phyloP scores from a whole-genome alignment of 1,140 invertebrate species.

The Ostrea denselamellosa region DNA sequence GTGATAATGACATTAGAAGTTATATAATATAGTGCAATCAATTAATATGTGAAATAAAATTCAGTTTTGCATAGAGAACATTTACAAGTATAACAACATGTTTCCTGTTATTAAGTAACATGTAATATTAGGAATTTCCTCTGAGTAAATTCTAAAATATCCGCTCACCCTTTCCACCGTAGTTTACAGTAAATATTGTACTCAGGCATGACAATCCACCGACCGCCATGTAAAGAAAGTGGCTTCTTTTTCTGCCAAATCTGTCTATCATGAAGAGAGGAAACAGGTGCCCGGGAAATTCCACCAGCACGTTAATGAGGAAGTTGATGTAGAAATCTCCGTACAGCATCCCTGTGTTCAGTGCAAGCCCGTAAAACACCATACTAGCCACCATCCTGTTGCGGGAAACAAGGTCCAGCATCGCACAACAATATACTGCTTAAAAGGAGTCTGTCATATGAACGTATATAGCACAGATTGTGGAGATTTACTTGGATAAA shows the following conservation, averaged over 20 bases:
- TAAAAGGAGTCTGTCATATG: too few species aligned
- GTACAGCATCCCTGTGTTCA: constrained; percentile 60
- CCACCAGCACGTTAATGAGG: constrained; percentile 82
- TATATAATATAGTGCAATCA: too few species aligned
- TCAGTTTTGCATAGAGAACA: too few species aligned
- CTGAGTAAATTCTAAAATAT: neutral
- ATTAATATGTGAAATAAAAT: too few species aligned
- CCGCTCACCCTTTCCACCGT: constrained; percentile 38
- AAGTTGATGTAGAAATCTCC: constrained; percentile 72
- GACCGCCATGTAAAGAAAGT: constrained; percentile 62
- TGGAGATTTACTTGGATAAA: too few species aligned
- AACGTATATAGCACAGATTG: too few species aligned
- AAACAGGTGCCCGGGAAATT: constrained; percentile 86
- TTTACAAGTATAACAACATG: neutral
- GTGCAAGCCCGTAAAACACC: constrained; percentile 83
- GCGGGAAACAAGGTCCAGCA: too few species aligned
- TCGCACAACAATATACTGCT: too few species aligned
- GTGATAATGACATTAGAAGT: too few species aligned
- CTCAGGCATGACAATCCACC: constrained; percentile 62
- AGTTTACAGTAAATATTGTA: constrained; percentile 60
- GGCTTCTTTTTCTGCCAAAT: constrained; percentile 61
- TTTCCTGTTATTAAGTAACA: neutral
- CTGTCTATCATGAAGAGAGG: constrained; percentile 77
- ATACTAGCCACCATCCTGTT: constrained; percentile 84
- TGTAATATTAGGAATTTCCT: neutral